A percentile compares a stretch with the other conserved stretches of the same genome.
phyloP scores from a whole-genome alignment of 2,113 vertebrate genomes.

The Mirza zaza region DNA sequence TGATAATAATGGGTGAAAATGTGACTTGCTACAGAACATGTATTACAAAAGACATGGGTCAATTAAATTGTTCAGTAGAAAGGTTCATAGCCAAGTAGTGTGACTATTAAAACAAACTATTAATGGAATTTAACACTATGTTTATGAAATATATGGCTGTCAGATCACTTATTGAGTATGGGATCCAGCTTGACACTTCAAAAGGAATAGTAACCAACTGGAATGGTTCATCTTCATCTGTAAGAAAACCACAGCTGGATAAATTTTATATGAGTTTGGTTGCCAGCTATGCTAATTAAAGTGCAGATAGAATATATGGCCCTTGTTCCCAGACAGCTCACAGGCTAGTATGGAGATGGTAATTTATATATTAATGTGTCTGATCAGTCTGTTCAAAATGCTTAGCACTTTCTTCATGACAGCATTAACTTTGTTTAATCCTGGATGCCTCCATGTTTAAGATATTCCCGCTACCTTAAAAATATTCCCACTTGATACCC shows the following conservation, averaged over 20 bases:
- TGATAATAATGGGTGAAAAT: not conserved
- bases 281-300: not conserved
- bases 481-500: not conserved
- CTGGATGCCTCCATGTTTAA: not conserved
- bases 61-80: not conserved
- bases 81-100: not conserved
- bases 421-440: not conserved
- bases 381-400: not conserved
- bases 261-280: not conserved
- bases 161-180: not conserved
- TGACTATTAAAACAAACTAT: not conserved
- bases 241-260: not conserved
- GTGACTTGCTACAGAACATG: not conserved
- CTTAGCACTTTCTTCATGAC: not conserved
- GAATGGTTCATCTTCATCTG: not conserved
- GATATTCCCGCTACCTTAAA: not conserved
- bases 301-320: not conserved
- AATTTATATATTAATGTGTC: not conserved
- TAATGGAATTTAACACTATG: not conserved
- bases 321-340: not conserved
- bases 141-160: conserved; percentile 17
- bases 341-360: not conserved
- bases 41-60: not conserved
- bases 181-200: not conserved
- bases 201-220: not conserved